A percentile compares a stretch with the other conserved stretches of the same genome.
Evolutionary conservation across 2,888 invertebrate genomes (phyloP).

Genomic region (Xestia ashworthii): DNA sequence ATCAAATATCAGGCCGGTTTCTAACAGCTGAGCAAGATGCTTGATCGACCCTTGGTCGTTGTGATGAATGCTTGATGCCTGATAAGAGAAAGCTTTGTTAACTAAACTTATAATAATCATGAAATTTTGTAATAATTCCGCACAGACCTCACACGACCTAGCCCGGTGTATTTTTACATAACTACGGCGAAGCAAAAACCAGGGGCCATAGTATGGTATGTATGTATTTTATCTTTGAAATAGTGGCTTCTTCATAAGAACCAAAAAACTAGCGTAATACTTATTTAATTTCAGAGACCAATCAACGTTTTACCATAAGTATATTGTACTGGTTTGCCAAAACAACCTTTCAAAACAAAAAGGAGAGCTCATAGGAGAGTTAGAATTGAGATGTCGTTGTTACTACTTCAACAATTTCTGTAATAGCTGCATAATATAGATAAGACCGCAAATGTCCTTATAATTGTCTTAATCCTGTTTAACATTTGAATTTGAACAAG

Average conservation of each 20-base stretch:
- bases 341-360: not conserved
- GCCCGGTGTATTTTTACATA: too few relatives aligned
- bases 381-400: conserved; percentile 28
- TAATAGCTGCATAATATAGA: conserved; percentile 10
- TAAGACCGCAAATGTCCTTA: conserved; percentile 45
- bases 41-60: conserved; percentile 16
- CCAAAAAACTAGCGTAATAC: too few relatives aligned
- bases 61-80: conserved; percentile 46
- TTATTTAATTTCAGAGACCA: not conserved
- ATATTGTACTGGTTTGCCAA: not conserved
- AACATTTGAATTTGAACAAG: conserved; percentile 56
- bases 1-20: conserved; percentile 53
- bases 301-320: not conserved
- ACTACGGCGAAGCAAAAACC: too few relatives aligned
- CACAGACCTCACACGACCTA: too few relatives aligned
- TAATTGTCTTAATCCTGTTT: conserved; percentile 52
- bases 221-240: not conserved
- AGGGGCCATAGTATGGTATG: too few relatives aligned
- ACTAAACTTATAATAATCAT: not conserved
- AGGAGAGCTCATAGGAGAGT: not conserved
- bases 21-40: conserved; percentile 4
- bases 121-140: not conserved
- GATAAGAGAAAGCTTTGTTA: conserved; percentile 19
- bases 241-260: not conserved
- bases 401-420: not conserved